Evolutionary conservation across 1,140 invertebrate species (phyloP), one percentile per base, ranked within the genome.

Genomic region (Macrocentrus cingulum): DNA sequence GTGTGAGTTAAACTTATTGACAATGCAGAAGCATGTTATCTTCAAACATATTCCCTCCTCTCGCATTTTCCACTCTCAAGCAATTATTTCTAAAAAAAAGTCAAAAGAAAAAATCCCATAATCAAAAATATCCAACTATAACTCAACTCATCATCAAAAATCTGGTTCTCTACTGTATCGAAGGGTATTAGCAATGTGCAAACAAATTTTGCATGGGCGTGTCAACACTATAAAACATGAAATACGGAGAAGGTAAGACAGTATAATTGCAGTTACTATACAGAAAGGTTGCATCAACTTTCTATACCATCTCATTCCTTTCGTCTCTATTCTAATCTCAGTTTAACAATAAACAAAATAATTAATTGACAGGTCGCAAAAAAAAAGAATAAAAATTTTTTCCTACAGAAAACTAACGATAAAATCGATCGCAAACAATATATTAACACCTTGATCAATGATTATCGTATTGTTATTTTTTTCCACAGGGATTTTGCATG

Each of bases 151-250:
- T n/a, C n/a, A n/a, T n/a, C n/a, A n/a, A n/a, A n/a, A n/a, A n/a
- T n/a, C n/a, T n/a, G n/a, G n/a, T n/a, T n/a, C n/a, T n/a, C n/a
- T n/a, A 62, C 58, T 51, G 58, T 50, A 44, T 1, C 42, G 25
- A 46, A 49, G 41, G 46, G 59, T 29, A 16, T 13, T 32, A 23
- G 36, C 23, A 22, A 42, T 42, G 19, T 19, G 48, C 15, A 41
- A 57, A 54, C 18, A 50, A 63, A 63, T 60, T 63, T 63, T 58
- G 58, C 56, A 63, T 63, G 58, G 58, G 62, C 58, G 62, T 63
- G 55, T 48, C 62, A 60, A 55, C 55, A 36, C 54, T 25, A 63
- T 63, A 63, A 63, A 63, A 36, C 60, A 57, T 55, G 56, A 63
- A 63, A 63, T 63, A 60, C 44, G 61, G 60, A 60, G 60, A 56